Base-by-base conservation (phyloP, 2,113 vertebrate genomes). In the Ondatra zibethicus region DNA sequence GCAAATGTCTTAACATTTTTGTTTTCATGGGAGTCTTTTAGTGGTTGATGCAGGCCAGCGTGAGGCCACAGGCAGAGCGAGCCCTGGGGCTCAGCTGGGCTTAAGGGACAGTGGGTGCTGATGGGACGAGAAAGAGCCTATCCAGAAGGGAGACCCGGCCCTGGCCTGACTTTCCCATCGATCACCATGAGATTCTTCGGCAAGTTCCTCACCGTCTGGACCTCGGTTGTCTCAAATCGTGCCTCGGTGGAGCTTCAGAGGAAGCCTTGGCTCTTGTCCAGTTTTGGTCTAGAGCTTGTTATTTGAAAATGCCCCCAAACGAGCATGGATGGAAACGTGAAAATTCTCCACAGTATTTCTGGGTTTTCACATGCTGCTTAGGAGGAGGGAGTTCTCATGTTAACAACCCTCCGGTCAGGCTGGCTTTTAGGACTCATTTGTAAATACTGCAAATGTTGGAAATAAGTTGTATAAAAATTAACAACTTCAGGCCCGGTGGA, bases 371-470 rank as follows among this genome's bases (percentile, higher is more conserved):
- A 36, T 1, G 10, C 36, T 68, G 17, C n/a, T 45, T 31, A 23
- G 36, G 47, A 19, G 13, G 23, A 68, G 5, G 42, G 70, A 23
- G 17, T 42, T 75, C n/a, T 55, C 23, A 16, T 33, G 7, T 19
- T 50, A 45, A 47, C 66, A 86, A 55, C 58, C 66, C 70, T 52
- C 70, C 19, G 72, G 23, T 84, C 65, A 36, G 36, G 70, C 39
- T 42, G 50, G 25, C 68, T n/a, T 89, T 76, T 65, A 88, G 95
- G 47, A 80, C 16, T 78, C 29, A 21, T 81, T 86, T 70, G 36
- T 80, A 88, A 93, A 96, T 63, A 72, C 29, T 39, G 19, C 50
- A 77, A 87, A 92, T 50, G 23, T 77, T 31, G 72, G 45, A 70
- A 55, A n/a, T 85, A 23, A 80, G 9, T 91, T 88, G 23, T 47